Base-by-base conservation (phyloP, 35 echinoderm and acorn worm genomes). In the Ophioderma brevispina region DNA sequence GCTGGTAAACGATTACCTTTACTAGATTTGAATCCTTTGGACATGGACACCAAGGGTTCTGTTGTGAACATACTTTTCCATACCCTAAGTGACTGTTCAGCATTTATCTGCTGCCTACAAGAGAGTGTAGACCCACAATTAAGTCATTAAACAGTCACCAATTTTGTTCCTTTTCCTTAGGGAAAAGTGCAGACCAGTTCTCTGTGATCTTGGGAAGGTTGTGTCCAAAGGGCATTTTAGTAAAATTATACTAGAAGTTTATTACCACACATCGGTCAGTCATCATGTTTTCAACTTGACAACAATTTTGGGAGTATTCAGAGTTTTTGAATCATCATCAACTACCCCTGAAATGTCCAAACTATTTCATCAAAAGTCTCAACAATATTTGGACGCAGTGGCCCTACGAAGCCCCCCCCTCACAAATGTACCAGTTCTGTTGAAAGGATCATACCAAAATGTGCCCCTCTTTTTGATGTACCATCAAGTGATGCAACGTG, bases 21-120 rank as follows among this genome's bases (percentile, higher is more conserved):
- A 33, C 80, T 91, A 4, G 89, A 91, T 25, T 40, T 59, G 34
- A 91, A 91, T 39, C 89, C 89, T 37, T 91, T 91, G n/a, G 81
- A 32, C 89, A 91, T 85, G n/a, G 89, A n/a, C 81, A 23, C 84
- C 56, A 31, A 79, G 81, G 75, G 41, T 49, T n/a, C n/a, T 83
- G 89, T 90, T 23, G 89, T n/a, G 55, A 90, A 34, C 37, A 90
- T 90, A 30, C 80, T n/a, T 36, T 41, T 90, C 89, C 89, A 15
- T 76, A 41, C 39, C 81, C 84, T 21, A n/a, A 84, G 80, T 34
- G 89, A 40, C 30, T 77, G 32, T 49, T 90, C 89, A 36, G 89
- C 79, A 90, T n/a, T 70, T 84, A 36, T 90, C 80, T 37, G 89
- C 88, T 49, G 13, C 88, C 88, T 30, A 90, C 88, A 33, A 90